Conservation (phyloP, 92 coral and sea anemone genomes). For the Galaxea fascicularis region DNA sequence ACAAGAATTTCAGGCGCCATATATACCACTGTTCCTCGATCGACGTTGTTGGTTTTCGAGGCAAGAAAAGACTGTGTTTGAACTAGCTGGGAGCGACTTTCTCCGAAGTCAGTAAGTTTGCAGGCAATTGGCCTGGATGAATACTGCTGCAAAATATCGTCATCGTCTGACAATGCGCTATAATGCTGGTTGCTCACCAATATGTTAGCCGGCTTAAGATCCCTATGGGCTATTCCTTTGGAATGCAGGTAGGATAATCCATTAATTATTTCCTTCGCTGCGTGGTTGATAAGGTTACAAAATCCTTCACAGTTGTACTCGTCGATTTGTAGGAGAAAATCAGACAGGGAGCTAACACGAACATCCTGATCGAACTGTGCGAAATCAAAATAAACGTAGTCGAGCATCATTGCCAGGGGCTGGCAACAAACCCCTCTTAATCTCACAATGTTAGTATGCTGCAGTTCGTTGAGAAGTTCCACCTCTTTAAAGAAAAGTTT, state of each 20-base stretch:
- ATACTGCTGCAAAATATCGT: conserved; percentile 1
- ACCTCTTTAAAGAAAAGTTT: conserved; percentile 24
- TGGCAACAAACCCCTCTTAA: conserved; percentile 33
- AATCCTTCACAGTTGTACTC: conserved; percentile 27
- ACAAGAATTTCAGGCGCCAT: conserved; percentile 57
- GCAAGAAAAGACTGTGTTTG: conserved; percentile 51
- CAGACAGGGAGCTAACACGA: conserved; percentile 20
- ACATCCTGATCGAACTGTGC: conserved; percentile 40
- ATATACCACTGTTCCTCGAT: conserved; percentile 36
- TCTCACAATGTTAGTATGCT: conserved; percentile 22
- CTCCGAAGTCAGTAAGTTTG: conserved; percentile 63
- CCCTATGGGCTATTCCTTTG: conserved; percentile 56
- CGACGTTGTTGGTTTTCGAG: conserved; percentile 33
- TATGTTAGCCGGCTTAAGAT: conserved; percentile 56
- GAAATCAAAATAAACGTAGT: conserved; percentile 38
- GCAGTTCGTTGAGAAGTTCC: not conserved
- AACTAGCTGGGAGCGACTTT: conserved; percentile 41
- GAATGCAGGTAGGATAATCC: conserved; percentile 40
- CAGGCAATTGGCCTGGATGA: not conserved
- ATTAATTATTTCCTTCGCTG: conserved; percentile 32
- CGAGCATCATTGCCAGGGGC: conserved; percentile 38
- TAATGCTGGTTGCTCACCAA: conserved; percentile 50
- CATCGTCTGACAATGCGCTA: not conserved
- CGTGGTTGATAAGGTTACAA: conserved; percentile 7
- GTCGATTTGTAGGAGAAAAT: no score